Evolutionary conservation across 2,888 invertebrate species (phyloP).

Genomic region (Cheilosia urbana): DNA sequence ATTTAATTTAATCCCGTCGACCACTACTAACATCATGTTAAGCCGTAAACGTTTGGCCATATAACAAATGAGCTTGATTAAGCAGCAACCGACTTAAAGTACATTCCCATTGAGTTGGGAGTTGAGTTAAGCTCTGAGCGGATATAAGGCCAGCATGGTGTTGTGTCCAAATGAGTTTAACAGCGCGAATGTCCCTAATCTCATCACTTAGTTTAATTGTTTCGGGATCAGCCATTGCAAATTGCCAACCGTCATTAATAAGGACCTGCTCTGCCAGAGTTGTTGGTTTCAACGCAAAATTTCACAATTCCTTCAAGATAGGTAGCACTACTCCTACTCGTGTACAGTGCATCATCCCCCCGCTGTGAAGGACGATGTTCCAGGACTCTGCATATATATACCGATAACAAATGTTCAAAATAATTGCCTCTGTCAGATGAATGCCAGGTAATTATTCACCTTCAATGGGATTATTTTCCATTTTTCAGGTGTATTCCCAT

Average conservation of each 20-base stretch:
- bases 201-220: conserved; percentile 74
- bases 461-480: conserved; percentile 73
- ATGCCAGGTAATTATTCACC: conserved; percentile 73
- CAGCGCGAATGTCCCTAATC: conserved; percentile 73
- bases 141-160: conserved; percentile 38
- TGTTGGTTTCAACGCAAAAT: conserved; percentile 48
- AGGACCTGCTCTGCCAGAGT: conserved; percentile 19
- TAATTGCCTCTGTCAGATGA: conserved; percentile 72
- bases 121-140: neutral
- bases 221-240: conserved; percentile 72
- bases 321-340: neutral
- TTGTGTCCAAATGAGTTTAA: conserved; percentile 64
- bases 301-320: conserved; percentile 6
- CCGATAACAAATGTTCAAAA: conserved; percentile 70
- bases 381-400: neutral
- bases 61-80: conserved; percentile 74
- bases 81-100: conserved; percentile 51
- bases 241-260: conserved; percentile 69
- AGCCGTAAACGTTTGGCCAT: conserved; percentile 55
- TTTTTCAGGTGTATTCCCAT: conserved; percentile 72
- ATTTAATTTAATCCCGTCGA: conserved; percentile 64
- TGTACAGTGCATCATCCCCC: neutral
- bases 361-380: neutral
- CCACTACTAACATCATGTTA: conserved; percentile 65
- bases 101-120: conserved; percentile 50